phyloP scores from a whole-genome alignment of 1,140 invertebrate genomes.

The Sminthurides bifidus region DNA sequence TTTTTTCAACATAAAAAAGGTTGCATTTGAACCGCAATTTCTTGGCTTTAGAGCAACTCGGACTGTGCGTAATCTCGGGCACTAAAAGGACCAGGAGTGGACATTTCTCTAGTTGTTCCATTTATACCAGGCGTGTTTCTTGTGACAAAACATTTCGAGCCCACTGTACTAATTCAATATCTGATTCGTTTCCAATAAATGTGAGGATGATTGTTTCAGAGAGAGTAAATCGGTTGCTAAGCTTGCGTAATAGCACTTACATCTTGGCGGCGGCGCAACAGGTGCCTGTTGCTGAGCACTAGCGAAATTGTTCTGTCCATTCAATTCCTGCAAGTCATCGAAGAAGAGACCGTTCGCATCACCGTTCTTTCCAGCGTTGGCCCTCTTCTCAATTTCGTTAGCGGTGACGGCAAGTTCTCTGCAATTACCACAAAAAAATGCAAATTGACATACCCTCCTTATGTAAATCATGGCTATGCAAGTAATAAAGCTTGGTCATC shows the following conservation, averaged over 20 bases:
- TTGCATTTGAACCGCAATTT: too few species aligned
- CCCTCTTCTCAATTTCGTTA: slow-evolving; percentile 29
- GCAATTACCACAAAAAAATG: slow-evolving; percentile 9
- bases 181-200: too few species aligned
- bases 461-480: neutral
- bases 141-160: too few species aligned
- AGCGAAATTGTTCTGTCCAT: too few species aligned
- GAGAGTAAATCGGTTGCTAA: neutral
- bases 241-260: too few species aligned
- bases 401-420: slow-evolving; percentile 30
- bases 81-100: too few species aligned
- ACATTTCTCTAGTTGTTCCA: too few species aligned
- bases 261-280: slow-evolving; percentile 36
- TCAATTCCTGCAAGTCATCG: slow-evolving; percentile 69
- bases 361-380: slow-evolving; percentile 53
- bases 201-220: neutral
- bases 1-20: too few species aligned
- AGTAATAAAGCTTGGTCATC: neutral
- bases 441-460: slow-evolving; percentile 18
- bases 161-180: too few species aligned
- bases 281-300: slow-evolving; percentile 43
- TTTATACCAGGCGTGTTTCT: too few species aligned
- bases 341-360: slow-evolving; percentile 69
- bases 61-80: too few species aligned
- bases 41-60: too few species aligned